These are phyloP conservation scores for Lepidostoma basale DNA, from an alignment of 1,140 invertebrate genomes.

Conservation along the genomic window DNA sequence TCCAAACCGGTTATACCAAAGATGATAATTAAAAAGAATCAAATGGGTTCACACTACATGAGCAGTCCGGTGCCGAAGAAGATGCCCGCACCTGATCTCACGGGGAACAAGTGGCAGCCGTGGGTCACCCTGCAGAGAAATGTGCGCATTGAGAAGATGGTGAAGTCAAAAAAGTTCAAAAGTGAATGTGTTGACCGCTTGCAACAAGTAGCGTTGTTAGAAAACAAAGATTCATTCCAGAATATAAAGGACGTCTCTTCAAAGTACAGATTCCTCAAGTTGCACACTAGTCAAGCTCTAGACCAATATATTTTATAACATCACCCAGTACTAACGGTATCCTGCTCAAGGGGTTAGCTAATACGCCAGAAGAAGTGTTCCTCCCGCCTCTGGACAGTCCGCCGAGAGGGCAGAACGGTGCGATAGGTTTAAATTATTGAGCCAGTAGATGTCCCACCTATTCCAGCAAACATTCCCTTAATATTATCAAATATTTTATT, in stretches of 20 bases:
- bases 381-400: background rate
- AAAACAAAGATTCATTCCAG: background rate
- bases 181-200: background rate
- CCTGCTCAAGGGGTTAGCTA: no score
- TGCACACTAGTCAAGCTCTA: constrained; percentile 11
- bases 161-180: constrained; percentile 7
- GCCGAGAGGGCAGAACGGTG: constrained; percentile 29
- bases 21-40: constrained; percentile 59
- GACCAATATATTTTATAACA: constrained; percentile 28
- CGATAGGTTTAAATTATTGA: constrained; percentile 40
- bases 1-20: constrained; percentile 53
- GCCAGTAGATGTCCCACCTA: constrained; percentile 45
- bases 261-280: constrained; percentile 1
- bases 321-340: no score
- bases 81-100: constrained; percentile 52
- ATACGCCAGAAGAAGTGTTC: no score
- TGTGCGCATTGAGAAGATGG: constrained; percentile 57
- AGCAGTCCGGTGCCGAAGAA: constrained; percentile 49
- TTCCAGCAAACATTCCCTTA: constrained; percentile 45
- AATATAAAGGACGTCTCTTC: background rate
- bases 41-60: constrained; percentile 58
- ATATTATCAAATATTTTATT: background rate
- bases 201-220: background rate
- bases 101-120: constrained; percentile 59
- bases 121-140: constrained; percentile 59